These are phyloP conservation scores for Theodoxus fluviatilis DNA, from an alignment of 2,888 invertebrate species.

Conservation along the genomic window DNA sequence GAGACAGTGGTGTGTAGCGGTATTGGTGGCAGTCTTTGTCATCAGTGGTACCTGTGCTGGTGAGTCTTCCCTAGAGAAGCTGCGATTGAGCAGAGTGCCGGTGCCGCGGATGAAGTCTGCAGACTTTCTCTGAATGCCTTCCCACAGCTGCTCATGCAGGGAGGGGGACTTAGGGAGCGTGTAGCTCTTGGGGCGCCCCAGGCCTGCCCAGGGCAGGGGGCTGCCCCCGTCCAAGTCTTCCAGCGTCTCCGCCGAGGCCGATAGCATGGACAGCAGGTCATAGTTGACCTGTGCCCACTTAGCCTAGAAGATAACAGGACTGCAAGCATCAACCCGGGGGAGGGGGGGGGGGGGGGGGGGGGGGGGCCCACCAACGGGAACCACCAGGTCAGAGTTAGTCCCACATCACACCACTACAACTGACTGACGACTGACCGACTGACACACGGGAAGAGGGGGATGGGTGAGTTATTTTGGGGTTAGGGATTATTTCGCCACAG, in stretches of 20 bases:
- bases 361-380: too few relatives aligned
- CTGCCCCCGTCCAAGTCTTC: conserved; percentile 52
- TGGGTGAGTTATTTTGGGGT: too few relatives aligned
- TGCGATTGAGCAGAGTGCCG: conserved; percentile 51
- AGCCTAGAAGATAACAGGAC: conserved; percentile 39
- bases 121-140: conserved; percentile 57
- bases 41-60: conserved; percentile 46
- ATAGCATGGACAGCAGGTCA: conserved; percentile 43
- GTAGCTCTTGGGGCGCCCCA: conserved; percentile 50
- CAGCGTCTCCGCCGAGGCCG: conserved; percentile 53
- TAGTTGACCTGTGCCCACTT: conserved; percentile 50
- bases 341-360: too few relatives aligned
- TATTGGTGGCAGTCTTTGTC: background rate
- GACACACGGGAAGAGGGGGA: too few relatives aligned
- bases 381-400: too few relatives aligned
- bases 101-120: conserved; percentile 57
- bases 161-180: conserved; percentile 55
- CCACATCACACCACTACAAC: too few relatives aligned
- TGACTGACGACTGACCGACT: too few relatives aligned
- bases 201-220: conserved; percentile 37
- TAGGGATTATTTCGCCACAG: too few relatives aligned
- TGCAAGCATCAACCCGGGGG: too few relatives aligned
- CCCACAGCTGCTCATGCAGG: conserved; percentile 56
- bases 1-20: background rate
- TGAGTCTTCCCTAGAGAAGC: conserved; percentile 55